A percentile compares a stretch with the other conserved stretches of the same genome.
Evolutionary conservation across 2,113 vertebrate genomes (phyloP).

Genomic region (Struthio camelus): DNA sequence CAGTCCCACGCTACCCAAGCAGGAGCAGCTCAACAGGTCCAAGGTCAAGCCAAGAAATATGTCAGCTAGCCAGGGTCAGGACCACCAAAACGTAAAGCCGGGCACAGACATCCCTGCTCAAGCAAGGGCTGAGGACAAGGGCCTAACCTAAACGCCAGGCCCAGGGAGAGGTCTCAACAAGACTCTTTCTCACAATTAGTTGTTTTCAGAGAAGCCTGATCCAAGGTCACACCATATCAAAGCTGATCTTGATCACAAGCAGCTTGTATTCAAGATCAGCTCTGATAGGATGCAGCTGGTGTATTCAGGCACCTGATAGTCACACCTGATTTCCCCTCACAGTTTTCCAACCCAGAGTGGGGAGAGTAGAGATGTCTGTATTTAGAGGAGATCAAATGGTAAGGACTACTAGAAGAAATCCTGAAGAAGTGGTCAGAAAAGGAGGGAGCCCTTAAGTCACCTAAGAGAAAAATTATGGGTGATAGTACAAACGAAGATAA

Average conservation of each 20-base stretch:
- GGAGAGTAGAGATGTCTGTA: not conserved
- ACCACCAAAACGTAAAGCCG: not conserved
- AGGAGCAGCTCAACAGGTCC: not conserved
- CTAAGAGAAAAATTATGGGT: not conserved
- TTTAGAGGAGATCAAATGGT: not conserved
- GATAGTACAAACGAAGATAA: not conserved
- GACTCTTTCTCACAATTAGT: not conserved
- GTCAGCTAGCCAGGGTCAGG: not conserved
- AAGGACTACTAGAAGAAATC: not conserved
- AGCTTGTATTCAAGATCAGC: not conserved
- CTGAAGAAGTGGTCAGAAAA: not conserved
- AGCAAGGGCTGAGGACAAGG: not conserved
- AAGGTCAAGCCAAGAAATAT: not conserved
- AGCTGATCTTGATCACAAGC: not conserved
- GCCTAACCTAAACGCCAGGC: not conserved
- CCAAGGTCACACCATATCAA: not conserved
- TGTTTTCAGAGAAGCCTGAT: not conserved
- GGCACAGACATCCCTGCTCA: not conserved
- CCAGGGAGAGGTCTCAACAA: not conserved
- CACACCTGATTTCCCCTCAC: not conserved
- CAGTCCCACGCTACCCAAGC: not conserved
- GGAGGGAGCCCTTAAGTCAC: not conserved
- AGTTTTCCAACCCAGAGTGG: not conserved
- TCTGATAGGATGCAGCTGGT: not conserved
- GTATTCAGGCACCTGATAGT: not conserved